Conservation (phyloP, 2,797 vertebrate species). For the Triplophysa yarkandensis region DNA sequence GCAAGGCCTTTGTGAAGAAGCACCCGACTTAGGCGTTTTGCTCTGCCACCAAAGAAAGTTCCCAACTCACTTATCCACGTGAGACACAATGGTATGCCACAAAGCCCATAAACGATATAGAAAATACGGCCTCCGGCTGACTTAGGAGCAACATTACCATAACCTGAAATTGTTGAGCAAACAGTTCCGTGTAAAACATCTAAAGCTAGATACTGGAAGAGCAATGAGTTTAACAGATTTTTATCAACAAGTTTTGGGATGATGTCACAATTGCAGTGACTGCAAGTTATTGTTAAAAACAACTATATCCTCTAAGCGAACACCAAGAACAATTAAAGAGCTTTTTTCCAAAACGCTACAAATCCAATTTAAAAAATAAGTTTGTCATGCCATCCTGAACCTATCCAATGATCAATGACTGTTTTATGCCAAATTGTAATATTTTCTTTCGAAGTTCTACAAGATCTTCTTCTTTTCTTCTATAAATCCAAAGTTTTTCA, state of each 20-base stretch:
- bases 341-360: no score
- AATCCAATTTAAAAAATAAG: no score
- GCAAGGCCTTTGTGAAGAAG: conserved; percentile 85
- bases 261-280: not conserved
- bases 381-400: no score
- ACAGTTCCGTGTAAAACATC: not conserved
- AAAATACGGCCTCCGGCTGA: conserved; percentile 88
- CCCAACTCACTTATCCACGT: conserved; percentile 95
- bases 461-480: no score
- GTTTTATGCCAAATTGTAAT: no score
- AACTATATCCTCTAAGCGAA: not conserved
- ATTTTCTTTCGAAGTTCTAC: no score
- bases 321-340: no score
- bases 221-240: not conserved
- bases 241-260: not conserved
- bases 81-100: conserved; percentile 93
- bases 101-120: conserved; percentile 95
- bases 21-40: conserved; percentile 90
- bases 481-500: no score
- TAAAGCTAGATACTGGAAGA: not conserved
- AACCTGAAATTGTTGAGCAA: conserved; percentile 72
- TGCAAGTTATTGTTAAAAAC: not conserved
- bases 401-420: no score
- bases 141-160: conserved; percentile 94
- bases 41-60: conserved; percentile 92